Conservation (phyloP, 2,797 vertebrate genomes). For the Gymnodraco acuticeps region DNA sequence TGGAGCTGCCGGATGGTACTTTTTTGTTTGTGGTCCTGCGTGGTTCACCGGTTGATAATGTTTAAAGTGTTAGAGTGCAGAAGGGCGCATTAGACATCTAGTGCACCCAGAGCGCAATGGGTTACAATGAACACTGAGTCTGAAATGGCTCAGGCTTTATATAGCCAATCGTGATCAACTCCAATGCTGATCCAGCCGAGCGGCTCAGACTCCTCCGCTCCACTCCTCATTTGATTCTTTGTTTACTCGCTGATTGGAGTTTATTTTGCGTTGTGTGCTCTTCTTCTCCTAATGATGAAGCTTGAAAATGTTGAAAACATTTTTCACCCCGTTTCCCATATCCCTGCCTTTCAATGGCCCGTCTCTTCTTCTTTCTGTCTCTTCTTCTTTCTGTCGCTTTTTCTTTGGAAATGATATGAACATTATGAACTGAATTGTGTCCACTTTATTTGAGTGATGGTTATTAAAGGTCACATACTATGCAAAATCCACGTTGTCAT, state of each 20-base stretch:
- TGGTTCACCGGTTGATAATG: slow-evolving; percentile 25
- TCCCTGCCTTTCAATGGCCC: neutral
- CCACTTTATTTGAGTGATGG: slow-evolving; percentile 14
- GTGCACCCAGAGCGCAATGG: slow-evolving; percentile 5
- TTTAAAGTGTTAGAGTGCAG: slow-evolving; percentile 12
- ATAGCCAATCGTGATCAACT: slow-evolving; percentile 11
- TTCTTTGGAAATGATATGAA: neutral
- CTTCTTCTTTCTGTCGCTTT: neutral
- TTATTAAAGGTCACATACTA: no score
- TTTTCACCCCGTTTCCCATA: neutral
- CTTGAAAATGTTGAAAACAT: neutral
- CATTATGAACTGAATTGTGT: slow-evolving; percentile 9
- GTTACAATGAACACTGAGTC: slow-evolving; percentile 18
- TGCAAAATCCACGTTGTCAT: no score
- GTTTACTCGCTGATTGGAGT: neutral
- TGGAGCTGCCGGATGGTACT: slow-evolving; percentile 24
- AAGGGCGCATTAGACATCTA: slow-evolving; percentile 4
- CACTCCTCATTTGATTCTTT: neutral
- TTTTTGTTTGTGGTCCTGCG: slow-evolving; percentile 20
- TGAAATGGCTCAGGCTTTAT: slow-evolving; percentile 23
- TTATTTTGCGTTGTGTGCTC: neutral
- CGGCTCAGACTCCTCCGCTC: neutral
- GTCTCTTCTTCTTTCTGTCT: neutral
- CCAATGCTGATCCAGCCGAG: neutral
- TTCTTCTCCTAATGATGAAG: neutral